Percentiles rank a stretch among this genome's conserved stretches.
Conservation (phyloP, 2,113 vertebrate genomes). For the Sinocyclocheilus grahami region DNA sequence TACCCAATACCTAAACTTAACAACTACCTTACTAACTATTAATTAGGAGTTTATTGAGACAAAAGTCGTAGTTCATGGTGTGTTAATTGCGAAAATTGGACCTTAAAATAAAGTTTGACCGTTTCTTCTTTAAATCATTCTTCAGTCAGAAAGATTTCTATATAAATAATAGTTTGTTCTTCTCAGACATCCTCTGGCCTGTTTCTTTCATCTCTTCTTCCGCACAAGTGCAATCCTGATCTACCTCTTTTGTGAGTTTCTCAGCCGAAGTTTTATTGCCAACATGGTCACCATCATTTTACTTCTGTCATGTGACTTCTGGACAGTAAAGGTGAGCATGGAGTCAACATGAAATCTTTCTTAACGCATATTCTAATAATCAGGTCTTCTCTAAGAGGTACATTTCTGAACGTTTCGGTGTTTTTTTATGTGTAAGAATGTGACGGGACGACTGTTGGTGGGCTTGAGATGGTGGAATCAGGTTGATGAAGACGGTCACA, state of each 20-base stretch:
- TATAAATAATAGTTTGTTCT: background rate
- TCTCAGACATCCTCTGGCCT: slow-evolving; percentile 84
- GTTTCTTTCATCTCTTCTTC: slow-evolving; percentile 92
- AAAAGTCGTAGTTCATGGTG: too few relatives aligned
- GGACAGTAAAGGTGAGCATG: slow-evolving; percentile 89
- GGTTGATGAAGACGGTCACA: slow-evolving; percentile 85
- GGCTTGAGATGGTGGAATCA: slow-evolving; percentile 91
- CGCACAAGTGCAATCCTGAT: slow-evolving; percentile 84
- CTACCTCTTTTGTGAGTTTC: slow-evolving; percentile 51
- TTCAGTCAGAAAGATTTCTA: background rate
- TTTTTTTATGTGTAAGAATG: slow-evolving; percentile 71
- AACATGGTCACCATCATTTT: slow-evolving; percentile 88
- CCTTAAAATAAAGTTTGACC: too few relatives aligned
- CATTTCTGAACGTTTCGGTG: background rate
- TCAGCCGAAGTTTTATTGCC: slow-evolving; percentile 78
- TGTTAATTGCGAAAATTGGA: too few relatives aligned
- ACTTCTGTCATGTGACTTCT: slow-evolving; percentile 92
- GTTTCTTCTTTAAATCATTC: background rate
- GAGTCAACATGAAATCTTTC: background rate
- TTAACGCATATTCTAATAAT: background rate
- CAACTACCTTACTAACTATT: too few relatives aligned
- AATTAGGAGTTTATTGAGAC: too few relatives aligned
- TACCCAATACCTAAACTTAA: too few relatives aligned
- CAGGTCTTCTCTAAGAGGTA: background rate
- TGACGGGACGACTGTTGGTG: slow-evolving; percentile 86